Percentiles rank a stretch among this genome's conserved stretches.
Conservation (phyloP, 1,140 invertebrate genomes). For the Harpegnathos saltator region DNA sequence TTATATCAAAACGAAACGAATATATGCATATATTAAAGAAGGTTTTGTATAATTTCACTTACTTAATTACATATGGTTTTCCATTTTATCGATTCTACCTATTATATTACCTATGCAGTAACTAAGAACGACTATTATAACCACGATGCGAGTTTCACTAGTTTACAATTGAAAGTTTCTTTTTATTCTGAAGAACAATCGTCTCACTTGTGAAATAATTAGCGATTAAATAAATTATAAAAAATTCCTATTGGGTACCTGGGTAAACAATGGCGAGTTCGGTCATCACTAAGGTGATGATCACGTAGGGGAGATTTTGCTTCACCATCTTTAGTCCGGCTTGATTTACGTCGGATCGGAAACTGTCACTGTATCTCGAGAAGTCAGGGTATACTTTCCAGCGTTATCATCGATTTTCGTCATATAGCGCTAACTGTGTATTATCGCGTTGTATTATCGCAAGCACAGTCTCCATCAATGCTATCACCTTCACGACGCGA, state of each 20-base stretch:
- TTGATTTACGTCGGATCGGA: neutral
- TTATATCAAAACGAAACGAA: neutral
- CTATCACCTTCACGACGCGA: constrained; percentile 51
- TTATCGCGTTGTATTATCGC: constrained; percentile 63
- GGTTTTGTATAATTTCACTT: neutral
- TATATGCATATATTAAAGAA: too few relatives aligned
- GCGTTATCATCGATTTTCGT: constrained; percentile 56
- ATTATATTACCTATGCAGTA: neutral
- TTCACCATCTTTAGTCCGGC: constrained; percentile 6
- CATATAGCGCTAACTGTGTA: neutral
- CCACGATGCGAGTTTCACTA: neutral
- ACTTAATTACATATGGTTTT: neutral
- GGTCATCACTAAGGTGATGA: neutral
- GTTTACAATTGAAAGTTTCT: too few relatives aligned
- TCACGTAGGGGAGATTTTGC: neutral
- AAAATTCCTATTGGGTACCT: constrained; percentile 37
- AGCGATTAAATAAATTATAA: neutral
- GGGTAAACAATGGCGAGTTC: constrained; percentile 1
- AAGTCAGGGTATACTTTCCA: constrained; percentile 28
- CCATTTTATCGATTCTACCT: neutral
- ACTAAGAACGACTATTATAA: neutral
- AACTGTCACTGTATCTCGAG: constrained; percentile 21
- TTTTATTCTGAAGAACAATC: too few relatives aligned
- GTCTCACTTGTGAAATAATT: neutral
- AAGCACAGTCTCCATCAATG: constrained; percentile 57